A percentile compares a stretch with the other conserved stretches of the same genome.
Evolutionary conservation across 2,113 vertebrate species (phyloP).

Genomic region (Okapia johnstoni): DNA sequence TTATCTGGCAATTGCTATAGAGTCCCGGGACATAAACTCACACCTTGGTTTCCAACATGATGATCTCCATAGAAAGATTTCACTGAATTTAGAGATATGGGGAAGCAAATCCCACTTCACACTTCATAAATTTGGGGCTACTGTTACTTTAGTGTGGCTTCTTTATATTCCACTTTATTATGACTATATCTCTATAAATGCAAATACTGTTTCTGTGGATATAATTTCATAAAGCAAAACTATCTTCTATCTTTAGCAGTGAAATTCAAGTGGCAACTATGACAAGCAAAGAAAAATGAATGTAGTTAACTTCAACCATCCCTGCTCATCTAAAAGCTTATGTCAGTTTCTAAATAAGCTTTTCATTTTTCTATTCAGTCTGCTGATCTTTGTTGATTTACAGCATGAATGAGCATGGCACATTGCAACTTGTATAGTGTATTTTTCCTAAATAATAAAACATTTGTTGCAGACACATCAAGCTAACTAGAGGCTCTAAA

Average conservation of each 20-base stretch:
- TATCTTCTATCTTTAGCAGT: constrained; percentile 81
- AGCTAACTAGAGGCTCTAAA: constrained; percentile 78
- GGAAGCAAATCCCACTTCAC: not conserved
- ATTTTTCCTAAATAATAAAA: constrained; percentile 86
- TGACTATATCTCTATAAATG: constrained; percentile 81
- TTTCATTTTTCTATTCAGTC: constrained; percentile 86
- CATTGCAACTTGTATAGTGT: constrained; percentile 80
- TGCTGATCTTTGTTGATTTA: constrained; percentile 88
- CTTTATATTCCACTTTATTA: constrained; percentile 75
- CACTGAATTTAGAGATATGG: not conserved
- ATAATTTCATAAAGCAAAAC: constrained; percentile 85
- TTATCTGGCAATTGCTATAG: not conserved
- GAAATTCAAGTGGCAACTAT: constrained; percentile 84
- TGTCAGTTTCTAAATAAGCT: constrained; percentile 87
- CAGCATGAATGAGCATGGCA: constrained; percentile 84
- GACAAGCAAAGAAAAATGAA: constrained; percentile 86
- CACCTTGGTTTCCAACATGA: not conserved
- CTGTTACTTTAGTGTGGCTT: constrained; percentile 45
- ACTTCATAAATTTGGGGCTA: constrained; percentile 50
- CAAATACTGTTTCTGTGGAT: constrained; percentile 78
- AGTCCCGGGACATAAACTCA: not conserved
- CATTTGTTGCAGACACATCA: constrained; percentile 84
- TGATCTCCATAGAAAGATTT: not conserved
- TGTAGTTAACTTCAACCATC: constrained; percentile 83
- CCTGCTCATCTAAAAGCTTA: constrained; percentile 83